Base-by-base conservation (phyloP, 2,797 vertebrate genomes). In the Tamandua tetradactyla region DNA sequence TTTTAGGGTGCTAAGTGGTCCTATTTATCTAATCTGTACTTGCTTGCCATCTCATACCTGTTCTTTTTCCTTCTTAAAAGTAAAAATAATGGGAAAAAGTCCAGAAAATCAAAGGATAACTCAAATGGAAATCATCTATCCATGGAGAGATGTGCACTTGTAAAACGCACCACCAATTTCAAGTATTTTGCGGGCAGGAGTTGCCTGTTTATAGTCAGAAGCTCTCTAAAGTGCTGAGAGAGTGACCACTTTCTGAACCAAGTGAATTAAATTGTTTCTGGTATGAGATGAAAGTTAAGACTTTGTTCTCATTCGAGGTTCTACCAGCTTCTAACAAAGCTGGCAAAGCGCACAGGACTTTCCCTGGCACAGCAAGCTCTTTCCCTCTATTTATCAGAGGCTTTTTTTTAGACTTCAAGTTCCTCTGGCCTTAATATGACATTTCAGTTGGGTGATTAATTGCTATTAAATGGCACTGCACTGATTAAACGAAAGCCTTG, bases 361-460 rank as follows among this genome's bases (percentile, higher is more conserved):
- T 97, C 95, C 93, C 97, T 97, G 95, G 95, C 97, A 96, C 95
- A 94, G 40, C 81, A 91, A 85, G 95, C 96, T 95, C 94, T 96
- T 94, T 97, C 91, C 91, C 94, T 97, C 91, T 97, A 96, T 98
- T 98, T 98, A 97, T 98, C 97, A 97, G 97, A 97, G 97, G 97
- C 96, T 97, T 98, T 98, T 84, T 96, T 97, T 97, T 96, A 96
- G 96, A 96, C 97, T 97, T 96, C 98, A 98, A 97, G 97, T 98
- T 98, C 98, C 97, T 97, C 96, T 98, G 98, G 98, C 98, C 98
- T 98, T 97, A 98, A 98, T 97, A 97, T 98, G 98, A 98, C 98
- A 98, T 98, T 98, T 97, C 97, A 97, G 96, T 98, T 97, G 96
- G 89, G 96, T 98, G 98, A 98, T 98, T 98, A 98, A 98, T 98